Evolutionary conservation across 2,113 vertebrate species (phyloP), one percentile per base, ranked within the genome.

Genomic region (Notarius lentiginosus): DNA sequence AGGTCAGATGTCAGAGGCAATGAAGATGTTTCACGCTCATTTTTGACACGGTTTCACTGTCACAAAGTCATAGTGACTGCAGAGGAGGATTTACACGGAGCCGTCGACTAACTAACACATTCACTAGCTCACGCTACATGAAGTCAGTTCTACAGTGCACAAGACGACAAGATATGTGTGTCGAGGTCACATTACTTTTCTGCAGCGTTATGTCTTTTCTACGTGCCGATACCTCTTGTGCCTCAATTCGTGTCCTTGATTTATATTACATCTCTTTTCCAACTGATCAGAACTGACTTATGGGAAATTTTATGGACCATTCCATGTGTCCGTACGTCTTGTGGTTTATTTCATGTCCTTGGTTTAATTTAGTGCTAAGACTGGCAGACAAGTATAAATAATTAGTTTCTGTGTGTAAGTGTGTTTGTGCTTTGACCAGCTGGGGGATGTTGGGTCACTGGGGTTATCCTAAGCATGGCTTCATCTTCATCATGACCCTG

Each of bases 311-410:
- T 70, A 34, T 47, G 63, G 76, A 70, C 22, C 63, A n/a, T 66
- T 86, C 76, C 75, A 79, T 79, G 58, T 61, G n/a, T 53, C 27
- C 34, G 15, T 79, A 73, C 51, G 27, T 22, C 17, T 34, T 77
- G 53, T 73, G 41, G 34, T 76, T 82, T 75, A 24, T 85, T 70
- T 87, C 30, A 65, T 51, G 47, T 80, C 47, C 41, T 66, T 30
- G 18, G 84, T 84, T 89, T 84, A 77, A 85, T 91, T 89, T 86
- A 76, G 41, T 86, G 82, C 79, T 11, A 49, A 53, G 84, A 85
- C n/a, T 68, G 14, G 73, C 8, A 17, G 86, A 89, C 90, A 94
- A 88, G 87, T 93, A 91, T 91, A 85, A 92, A 86, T 92, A 89
- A 93, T 95, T 91, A 92, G 56, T 83, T 27, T 22, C 75, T 82